These are phyloP conservation scores for Nemurella pictetii DNA, from an alignment of 2,888 invertebrate species.

Conservation along the genomic window DNA sequence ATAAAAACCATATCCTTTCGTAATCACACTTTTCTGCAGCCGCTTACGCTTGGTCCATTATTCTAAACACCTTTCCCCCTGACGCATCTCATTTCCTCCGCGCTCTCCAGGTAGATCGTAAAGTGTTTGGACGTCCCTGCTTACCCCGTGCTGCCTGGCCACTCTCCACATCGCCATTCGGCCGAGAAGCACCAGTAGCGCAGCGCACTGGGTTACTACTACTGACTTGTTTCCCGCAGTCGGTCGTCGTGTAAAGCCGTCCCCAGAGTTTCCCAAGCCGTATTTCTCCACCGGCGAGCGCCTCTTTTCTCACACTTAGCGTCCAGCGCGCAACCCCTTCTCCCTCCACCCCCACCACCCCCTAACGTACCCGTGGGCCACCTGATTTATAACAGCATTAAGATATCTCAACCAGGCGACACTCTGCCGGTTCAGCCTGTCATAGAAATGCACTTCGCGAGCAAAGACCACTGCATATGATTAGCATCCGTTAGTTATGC, in stretches of 20 bases:
- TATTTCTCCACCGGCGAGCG: not conserved
- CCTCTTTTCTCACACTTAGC: conserved; percentile 31
- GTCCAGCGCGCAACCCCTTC: too few species aligned
- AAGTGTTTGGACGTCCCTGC: conserved; percentile 3
- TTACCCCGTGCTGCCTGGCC: not conserved
- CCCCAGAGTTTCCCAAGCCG: conserved; percentile 16
- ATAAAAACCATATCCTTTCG: not conserved
- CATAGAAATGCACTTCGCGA: not conserved
- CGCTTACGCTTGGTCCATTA: not conserved
- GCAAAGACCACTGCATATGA: not conserved
- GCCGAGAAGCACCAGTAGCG: not conserved
- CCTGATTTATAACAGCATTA: conserved; percentile 35
- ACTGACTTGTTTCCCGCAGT: conserved; percentile 25
- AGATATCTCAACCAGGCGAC: conserved; percentile 25
- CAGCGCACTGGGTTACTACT: not conserved
- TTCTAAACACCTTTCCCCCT: not conserved
- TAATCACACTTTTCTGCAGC: not conserved
- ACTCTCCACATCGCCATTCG: not conserved
- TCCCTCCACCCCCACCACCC: not conserved
- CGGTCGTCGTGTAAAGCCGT: conserved; percentile 28
- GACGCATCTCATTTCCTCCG: not conserved
- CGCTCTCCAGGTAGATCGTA: not conserved
- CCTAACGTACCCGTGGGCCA: not conserved
- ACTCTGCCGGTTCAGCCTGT: not conserved
- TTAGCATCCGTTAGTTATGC: not conserved